These are phyloP conservation scores for Meloidogyne floridensis DNA, from an alignment of 1,140 invertebrate genomes.

Conservation along the genomic window DNA sequence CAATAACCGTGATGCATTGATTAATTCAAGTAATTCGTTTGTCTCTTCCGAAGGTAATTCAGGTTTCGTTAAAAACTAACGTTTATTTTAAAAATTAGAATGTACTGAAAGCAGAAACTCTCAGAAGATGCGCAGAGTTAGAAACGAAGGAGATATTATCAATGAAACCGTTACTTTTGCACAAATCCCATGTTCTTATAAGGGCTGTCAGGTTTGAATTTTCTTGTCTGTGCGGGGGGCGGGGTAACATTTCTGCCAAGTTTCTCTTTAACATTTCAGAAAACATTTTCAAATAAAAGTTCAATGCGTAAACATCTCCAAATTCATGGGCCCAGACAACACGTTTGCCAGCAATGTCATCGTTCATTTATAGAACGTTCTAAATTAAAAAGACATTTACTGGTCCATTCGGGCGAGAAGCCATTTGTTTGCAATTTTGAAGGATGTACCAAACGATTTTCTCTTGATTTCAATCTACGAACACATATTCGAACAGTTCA, in stretches of 20 bases:
- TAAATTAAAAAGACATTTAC: slow-evolving; percentile 39
- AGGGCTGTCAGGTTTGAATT: slow-evolving; percentile 31
- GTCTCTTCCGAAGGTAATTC: not conserved
- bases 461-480: slow-evolving; percentile 40
- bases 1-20: not conserved
- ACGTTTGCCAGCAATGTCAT: slow-evolving; percentile 35
- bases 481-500: slow-evolving; percentile 42
- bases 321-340: slow-evolving; percentile 44
- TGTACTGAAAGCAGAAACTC: not conserved
- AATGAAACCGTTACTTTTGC: not conserved
- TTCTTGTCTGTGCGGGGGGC: not conserved
- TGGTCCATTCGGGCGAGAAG: slow-evolving; percentile 43
- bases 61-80: not conserved
- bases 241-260: no score
- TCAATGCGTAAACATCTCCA: slow-evolving; percentile 44
- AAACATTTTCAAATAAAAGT: slow-evolving; percentile 33
- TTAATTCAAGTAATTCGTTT: not conserved
- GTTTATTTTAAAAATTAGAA: not conserved
- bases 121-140: not conserved
- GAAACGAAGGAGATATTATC: not conserved
- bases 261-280: slow-evolving; percentile 5
- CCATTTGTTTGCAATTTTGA: slow-evolving; percentile 39
- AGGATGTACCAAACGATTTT: slow-evolving; percentile 41
- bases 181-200: slow-evolving; percentile 37
- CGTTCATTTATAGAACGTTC: slow-evolving; percentile 46